These are phyloP conservation scores for Lordiphosa clarofinis DNA, from an alignment of 1,140 invertebrate genomes.

Conservation along the genomic window DNA sequence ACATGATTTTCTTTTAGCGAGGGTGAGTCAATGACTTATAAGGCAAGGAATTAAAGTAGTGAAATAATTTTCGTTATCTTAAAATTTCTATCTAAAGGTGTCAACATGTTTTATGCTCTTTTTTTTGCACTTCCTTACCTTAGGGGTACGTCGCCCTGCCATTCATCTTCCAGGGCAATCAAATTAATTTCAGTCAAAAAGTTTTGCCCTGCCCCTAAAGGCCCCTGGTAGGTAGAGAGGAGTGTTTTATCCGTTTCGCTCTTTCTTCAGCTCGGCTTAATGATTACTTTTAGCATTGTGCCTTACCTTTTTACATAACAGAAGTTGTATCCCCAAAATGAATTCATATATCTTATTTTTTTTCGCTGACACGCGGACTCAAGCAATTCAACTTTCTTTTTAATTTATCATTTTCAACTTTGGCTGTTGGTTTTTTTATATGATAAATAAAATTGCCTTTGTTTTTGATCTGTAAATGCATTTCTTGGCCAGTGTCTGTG, in stretches of 20 bases:
- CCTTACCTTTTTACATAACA: slow-evolving; percentile 14
- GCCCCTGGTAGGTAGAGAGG: too few relatives aligned
- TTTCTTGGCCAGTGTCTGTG: slow-evolving; percentile 11
- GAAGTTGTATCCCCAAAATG: not conserved
- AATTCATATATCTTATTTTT: slow-evolving; percentile 8
- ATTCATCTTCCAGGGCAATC: slow-evolving; percentile 14
- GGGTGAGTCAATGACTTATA: too few relatives aligned
- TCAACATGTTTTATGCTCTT: slow-evolving; percentile 10
- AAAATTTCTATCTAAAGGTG: slow-evolving; percentile 10
- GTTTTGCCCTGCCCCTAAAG: slow-evolving; percentile 5
- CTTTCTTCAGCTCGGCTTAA: slow-evolving; percentile 2
- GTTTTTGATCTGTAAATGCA: slow-evolving; percentile 19
- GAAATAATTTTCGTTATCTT: too few relatives aligned
- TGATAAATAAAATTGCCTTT: slow-evolving; percentile 4
- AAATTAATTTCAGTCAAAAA: slow-evolving; percentile 20
- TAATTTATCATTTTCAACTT: slow-evolving; percentile 21
- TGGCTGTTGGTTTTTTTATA: slow-evolving; percentile 5
- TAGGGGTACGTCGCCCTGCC: slow-evolving; percentile 4
- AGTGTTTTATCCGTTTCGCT: too few relatives aligned
- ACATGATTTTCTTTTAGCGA: too few relatives aligned
- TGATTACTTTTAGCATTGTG: slow-evolving; percentile 15
- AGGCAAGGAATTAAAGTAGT: too few relatives aligned
- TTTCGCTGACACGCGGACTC: not conserved
- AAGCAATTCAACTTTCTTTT: slow-evolving; percentile 16
- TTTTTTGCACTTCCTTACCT: slow-evolving; percentile 7